These are phyloP conservation scores for Archips crataeganus DNA, from an alignment of 2,888 invertebrate species.

Conservation along the genomic window DNA sequence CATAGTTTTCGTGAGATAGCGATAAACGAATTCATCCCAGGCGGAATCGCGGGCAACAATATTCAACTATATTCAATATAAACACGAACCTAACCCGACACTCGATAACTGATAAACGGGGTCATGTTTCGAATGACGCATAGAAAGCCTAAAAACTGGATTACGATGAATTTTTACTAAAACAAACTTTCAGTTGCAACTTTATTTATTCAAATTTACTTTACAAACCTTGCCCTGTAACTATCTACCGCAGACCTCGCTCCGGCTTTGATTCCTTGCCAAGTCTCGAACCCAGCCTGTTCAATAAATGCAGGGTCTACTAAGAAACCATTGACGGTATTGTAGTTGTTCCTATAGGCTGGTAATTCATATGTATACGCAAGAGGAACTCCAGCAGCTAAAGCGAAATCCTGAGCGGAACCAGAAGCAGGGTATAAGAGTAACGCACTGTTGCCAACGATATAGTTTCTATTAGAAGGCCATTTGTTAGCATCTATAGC, in stretches of 20 bases:
- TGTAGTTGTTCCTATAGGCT: constrained; percentile 63
- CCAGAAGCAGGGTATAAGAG: constrained; percentile 86
- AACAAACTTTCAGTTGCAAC: neutral
- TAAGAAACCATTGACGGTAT: constrained; percentile 77
- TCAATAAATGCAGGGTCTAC: constrained; percentile 84
- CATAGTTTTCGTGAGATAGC: too few species aligned
- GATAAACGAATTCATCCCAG: too few species aligned
- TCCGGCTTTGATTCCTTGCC: constrained; percentile 85
- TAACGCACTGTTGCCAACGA: constrained; percentile 77
- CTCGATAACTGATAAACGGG: too few species aligned
- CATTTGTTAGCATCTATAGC: constrained; percentile 79
- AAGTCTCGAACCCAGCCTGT: constrained; percentile 86
- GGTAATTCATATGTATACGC: constrained; percentile 88
- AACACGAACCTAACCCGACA: too few species aligned
- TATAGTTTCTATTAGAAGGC: constrained; percentile 71
- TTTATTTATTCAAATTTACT: neutral
- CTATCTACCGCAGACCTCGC: constrained; percentile 67
- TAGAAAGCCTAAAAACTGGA: too few species aligned
- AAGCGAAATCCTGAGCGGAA: constrained; percentile 88
- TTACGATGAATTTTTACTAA: neutral
- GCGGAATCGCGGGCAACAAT: too few species aligned
- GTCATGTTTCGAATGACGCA: too few species aligned
- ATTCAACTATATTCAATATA: too few species aligned
- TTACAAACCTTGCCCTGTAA: constrained; percentile 43
- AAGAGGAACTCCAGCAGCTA: constrained; percentile 78